Evolutionary conservation across 2,113 vertebrate species (phyloP).

Genomic region (Lethenteron reissneri): DNA sequence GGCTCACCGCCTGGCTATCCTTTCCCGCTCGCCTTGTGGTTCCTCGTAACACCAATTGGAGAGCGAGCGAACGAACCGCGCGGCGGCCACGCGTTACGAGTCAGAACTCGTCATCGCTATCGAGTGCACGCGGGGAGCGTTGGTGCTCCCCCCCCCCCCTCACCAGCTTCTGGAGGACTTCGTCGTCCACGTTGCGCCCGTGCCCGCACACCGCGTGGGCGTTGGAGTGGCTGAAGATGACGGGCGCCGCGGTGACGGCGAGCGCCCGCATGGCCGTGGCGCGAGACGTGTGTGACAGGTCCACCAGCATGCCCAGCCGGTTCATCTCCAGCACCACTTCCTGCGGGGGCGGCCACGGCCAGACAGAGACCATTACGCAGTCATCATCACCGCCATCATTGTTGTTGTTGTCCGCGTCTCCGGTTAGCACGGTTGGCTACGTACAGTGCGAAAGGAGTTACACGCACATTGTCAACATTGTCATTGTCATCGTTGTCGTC

Average conservation of each 20-base stretch:
- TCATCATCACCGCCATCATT: too few relatives aligned
- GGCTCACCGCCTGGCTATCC: too few relatives aligned
- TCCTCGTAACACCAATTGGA: neutral
- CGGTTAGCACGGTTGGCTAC: too few relatives aligned
- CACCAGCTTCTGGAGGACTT: slow-evolving; percentile 8
- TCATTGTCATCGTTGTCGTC: too few relatives aligned
- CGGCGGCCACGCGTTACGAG: neutral
- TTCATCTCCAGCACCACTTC: slow-evolving; percentile 9
- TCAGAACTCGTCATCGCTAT: neutral
- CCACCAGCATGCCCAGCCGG: slow-evolving; percentile 9
- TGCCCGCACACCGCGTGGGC: slow-evolving; percentile 6
- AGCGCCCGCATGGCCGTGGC: slow-evolving; percentile 4
- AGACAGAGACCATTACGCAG: too few relatives aligned
- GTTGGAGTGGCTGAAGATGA: slow-evolving; percentile 10
- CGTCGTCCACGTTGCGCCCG: slow-evolving; percentile 7
- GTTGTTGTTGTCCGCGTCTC: too few relatives aligned
- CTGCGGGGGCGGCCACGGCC: neutral
- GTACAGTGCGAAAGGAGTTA: too few relatives aligned
- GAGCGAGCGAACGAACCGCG: neutral
- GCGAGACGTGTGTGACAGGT: slow-evolving; percentile 6
- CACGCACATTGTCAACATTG: too few relatives aligned
- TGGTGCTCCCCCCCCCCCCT: neutral
- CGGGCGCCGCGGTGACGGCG: slow-evolving; percentile 3
- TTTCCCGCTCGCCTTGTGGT: neutral
- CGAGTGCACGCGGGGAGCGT: neutral